A percentile compares a stretch with the other conserved stretches of the same genome.
Conservation (phyloP, 2,797 vertebrate species). For the Tapirus indicus region DNA sequence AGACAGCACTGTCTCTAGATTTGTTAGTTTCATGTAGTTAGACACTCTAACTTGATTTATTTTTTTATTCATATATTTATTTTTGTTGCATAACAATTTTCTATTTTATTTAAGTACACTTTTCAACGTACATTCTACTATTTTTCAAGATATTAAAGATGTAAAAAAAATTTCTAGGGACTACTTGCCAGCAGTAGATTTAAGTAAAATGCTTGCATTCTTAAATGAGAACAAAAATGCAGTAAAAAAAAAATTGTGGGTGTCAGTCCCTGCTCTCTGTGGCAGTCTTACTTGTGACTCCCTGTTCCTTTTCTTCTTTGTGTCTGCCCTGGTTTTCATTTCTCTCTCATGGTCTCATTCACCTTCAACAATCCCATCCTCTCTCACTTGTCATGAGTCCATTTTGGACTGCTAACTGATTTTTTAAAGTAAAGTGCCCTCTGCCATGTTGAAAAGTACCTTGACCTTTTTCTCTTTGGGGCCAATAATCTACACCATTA, state of each 20-base stretch:
- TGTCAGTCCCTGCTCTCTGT: constrained; percentile 79
- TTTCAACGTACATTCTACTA: constrained; percentile 82
- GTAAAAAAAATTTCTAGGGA: constrained; percentile 83
- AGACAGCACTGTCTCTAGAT: background rate
- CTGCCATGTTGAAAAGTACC: constrained; percentile 86
- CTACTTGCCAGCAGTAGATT: constrained; percentile 85
- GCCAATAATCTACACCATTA: constrained; percentile 88
- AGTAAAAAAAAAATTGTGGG: constrained; percentile 82
- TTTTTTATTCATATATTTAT: background rate
- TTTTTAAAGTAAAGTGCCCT: constrained; percentile 88
- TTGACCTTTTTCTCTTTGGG: constrained; percentile 87
- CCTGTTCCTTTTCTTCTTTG: constrained; percentile 86
- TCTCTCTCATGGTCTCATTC: constrained; percentile 87
- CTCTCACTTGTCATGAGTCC: constrained; percentile 88
- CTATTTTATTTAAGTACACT: constrained; percentile 80
- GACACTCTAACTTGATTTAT: background rate
- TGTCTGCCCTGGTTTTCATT: constrained; percentile 85
- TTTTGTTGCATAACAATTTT: constrained; percentile 74
- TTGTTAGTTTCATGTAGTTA: background rate
- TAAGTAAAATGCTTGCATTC: constrained; percentile 88
- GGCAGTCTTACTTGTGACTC: constrained; percentile 72
- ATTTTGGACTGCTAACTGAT: constrained; percentile 87
- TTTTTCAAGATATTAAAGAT: constrained; percentile 82
- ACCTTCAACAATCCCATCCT: constrained; percentile 85
- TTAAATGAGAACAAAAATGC: constrained; percentile 82